Evolutionary conservation across 2,888 invertebrate species (phyloP), one percentile per base, ranked within the genome.

Genomic region (Dexiosoma caninum): DNA sequence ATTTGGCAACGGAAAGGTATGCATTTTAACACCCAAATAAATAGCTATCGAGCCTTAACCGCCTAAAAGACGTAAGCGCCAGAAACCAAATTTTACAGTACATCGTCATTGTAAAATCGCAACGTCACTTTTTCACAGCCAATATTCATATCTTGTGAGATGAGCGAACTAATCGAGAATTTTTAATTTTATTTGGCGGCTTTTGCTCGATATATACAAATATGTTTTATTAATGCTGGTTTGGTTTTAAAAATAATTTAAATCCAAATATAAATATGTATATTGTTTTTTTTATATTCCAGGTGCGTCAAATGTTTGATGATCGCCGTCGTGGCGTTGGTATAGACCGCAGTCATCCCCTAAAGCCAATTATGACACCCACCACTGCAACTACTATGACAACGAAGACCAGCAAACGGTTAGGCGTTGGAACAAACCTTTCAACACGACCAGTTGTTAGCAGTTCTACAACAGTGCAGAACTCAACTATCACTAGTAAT

Each of bases 231-330:
- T n/a, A n/a, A n/a, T n/a, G n/a, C n/a, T n/a, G n/a, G n/a, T n/a
- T n/a, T n/a, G n/a, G n/a, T n/a, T n/a, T n/a, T n/a, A 3, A 37
- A 37, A 37, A 9, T 12, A 6, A 12, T n/a, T 37, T 37, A 14
- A 19, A 40, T 37, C 19, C 42, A 30, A n/a, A 40, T 21, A 21
- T 21, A 10, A 8, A 21, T 49, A 12, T 14, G n/a, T 30, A 51
- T 0, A 30, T 2, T 30, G 32, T 27, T 51, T 42, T 7, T 59
- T 19, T 77, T n/a, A n/a, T n/a, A n/a, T n/a, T 44, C 53, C 86
- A 94, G 93, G 95, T 96, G 30, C 93, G 96, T 12, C 96, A 96
- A 91, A 94, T 96, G 94, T 96, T 96, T 86, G 95, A 96, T 86
- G 96, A 96, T 88, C 92, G 95, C 27, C 92, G 95, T 42, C 94